A percentile compares a stretch with the other conserved stretches of the same genome.
Conservation (phyloP, 2,797 vertebrate genomes). For the Enteromius treurensis region DNA sequence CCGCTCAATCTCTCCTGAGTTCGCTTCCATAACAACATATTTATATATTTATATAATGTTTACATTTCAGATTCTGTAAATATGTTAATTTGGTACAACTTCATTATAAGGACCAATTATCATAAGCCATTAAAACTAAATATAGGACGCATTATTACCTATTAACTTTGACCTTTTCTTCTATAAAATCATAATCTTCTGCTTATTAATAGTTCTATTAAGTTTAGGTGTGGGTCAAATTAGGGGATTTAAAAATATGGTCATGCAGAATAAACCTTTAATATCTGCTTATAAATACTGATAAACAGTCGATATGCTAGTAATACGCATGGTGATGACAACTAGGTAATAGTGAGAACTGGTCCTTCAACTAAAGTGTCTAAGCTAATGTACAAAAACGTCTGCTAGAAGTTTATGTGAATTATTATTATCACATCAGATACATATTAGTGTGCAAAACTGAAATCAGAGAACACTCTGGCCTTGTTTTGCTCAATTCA, state of each 20-base stretch:
- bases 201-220: neutral
- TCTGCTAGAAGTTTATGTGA: neutral
- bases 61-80: neutral
- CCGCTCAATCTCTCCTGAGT: too few relatives aligned
- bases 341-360: neutral
- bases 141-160: neutral
- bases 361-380: neutral
- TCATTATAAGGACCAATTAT: neutral
- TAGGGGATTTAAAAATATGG: neutral
- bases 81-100: neutral
- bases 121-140: too few relatives aligned
- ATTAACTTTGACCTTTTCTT: neutral
- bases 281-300: neutral
- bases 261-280: neutral
- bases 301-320: neutral
- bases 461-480: slow-evolving; percentile 65
- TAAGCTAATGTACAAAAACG: neutral
- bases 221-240: neutral
- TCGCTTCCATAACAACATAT: too few relatives aligned
- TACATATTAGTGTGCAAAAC: slow-evolving; percentile 68
- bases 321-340: neutral
- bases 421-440: neutral
- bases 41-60: neutral
- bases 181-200: neutral
- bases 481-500: slow-evolving; percentile 37